Evolutionary conservation across 2,888 invertebrate species (phyloP).

Genomic region (Zele albiditarsus): DNA sequence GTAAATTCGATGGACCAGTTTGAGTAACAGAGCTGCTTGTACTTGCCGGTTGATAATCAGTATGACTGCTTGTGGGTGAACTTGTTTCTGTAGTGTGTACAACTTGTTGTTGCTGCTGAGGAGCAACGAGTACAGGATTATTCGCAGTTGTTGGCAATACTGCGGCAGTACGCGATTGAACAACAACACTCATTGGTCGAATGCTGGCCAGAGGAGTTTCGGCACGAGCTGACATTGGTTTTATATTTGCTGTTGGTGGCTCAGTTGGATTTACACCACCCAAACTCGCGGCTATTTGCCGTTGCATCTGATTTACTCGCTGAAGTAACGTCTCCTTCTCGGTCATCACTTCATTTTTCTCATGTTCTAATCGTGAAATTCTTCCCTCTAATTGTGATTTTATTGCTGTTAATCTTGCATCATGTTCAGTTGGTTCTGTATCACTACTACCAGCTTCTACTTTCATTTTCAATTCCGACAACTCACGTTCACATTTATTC

Average conservation of each 20-base stretch:
- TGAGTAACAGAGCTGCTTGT: conserved; percentile 77
- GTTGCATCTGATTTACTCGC: conserved; percentile 80
- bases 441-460: conserved; percentile 62
- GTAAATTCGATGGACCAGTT: conserved; percentile 75
- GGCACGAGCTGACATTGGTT: conserved; percentile 91
- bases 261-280: conserved; percentile 76
- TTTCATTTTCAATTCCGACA: conserved; percentile 64
- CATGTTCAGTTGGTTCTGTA: conserved; percentile 65
- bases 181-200: conserved; percentile 86
- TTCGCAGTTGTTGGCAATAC: conserved; percentile 85
- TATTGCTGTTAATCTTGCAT: conserved; percentile 75
- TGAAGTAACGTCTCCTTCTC: conserved; percentile 83
- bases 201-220: conserved; percentile 94
- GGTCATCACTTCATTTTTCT: conserved; percentile 79
- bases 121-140: conserved; percentile 67
- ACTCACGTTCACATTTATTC: conserved; percentile 73
- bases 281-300: conserved; percentile 81
- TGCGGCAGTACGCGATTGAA: conserved; percentile 81
- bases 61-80: conserved; percentile 83
- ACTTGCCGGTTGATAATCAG: conserved; percentile 90
- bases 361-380: conserved; percentile 82
- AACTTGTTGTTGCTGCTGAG: conserved; percentile 75
- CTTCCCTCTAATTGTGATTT: conserved; percentile 83
- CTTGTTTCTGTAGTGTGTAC: conserved; percentile 75
- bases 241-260: conserved; percentile 92